These are phyloP conservation scores for Cisticola juncidis DNA, from an alignment of 2,113 vertebrate species.

Conservation along the genomic window DNA sequence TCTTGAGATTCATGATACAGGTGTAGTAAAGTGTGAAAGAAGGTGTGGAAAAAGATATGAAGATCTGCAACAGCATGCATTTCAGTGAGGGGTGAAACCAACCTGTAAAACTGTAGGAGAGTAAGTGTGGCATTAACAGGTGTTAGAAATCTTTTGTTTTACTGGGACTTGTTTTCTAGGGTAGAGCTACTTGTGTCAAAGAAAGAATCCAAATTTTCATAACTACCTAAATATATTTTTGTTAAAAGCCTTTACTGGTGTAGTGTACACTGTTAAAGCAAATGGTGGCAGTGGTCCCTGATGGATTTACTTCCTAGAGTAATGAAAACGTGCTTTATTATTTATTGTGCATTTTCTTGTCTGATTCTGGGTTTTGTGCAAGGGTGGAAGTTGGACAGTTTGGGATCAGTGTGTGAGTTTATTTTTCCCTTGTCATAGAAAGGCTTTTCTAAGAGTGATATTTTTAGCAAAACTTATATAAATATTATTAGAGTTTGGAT, in stretches of 20 bases:
- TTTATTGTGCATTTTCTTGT: background rate
- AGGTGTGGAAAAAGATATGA: background rate
- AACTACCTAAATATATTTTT: background rate
- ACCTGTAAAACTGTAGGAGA: background rate
- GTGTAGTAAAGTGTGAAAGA: background rate
- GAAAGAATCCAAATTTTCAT: background rate
- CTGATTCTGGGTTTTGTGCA: background rate
- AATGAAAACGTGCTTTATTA: background rate
- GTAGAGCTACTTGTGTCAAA: background rate
- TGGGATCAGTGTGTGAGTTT: background rate
- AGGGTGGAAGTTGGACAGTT: background rate
- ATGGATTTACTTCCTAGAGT: background rate
- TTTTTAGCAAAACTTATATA: slow-evolving; percentile 1
- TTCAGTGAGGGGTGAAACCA: background rate
- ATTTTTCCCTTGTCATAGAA: background rate
- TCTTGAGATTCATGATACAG: background rate
- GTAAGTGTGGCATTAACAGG: background rate
- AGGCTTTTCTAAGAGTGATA: background rate
- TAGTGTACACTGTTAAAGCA: background rate
- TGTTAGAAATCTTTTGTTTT: background rate
- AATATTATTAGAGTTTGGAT: slow-evolving; percentile 1
- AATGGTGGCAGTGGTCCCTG: background rate
- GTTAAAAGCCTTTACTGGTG: background rate
- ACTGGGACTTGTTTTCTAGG: background rate
- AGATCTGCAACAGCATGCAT: background rate